phyloP scores from a whole-genome alignment of 2,888 invertebrate genomes.

The Branchellion lobata region DNA sequence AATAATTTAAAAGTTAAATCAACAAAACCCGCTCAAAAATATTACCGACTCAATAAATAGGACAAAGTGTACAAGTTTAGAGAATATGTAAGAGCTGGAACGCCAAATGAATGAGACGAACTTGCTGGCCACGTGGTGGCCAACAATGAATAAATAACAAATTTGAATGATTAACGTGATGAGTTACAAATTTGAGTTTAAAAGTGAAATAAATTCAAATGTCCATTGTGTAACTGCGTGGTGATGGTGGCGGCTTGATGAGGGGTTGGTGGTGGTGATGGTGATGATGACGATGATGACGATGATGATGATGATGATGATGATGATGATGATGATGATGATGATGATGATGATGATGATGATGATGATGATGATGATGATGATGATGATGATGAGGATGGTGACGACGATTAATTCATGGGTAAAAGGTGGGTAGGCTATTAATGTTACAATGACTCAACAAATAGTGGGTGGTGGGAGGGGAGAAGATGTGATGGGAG shows the following conservation, averaged over 20 bases:
- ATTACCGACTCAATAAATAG: too few species aligned
- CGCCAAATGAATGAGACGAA: too few species aligned
- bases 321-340: background rate
- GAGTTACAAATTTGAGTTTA: constrained; percentile 4
- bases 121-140: too few species aligned
- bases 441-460: too few species aligned
- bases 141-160: constrained; percentile 5
- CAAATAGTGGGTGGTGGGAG: too few species aligned
- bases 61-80: too few species aligned
- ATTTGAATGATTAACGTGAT: background rate
- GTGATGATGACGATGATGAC: background rate
- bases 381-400: too few species aligned
- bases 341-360: background rate
- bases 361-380: background rate
- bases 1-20: too few species aligned
- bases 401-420: background rate
- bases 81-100: too few species aligned
- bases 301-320: background rate
- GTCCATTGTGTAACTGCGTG: background rate
- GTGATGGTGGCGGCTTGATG: background rate
- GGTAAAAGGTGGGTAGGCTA: background rate
- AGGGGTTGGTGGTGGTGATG: background rate
- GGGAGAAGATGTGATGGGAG: too few species aligned
- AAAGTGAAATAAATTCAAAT: constrained; percentile 12
- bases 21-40: too few species aligned